Conservation (phyloP, 2,797 vertebrate species). For the Chelmon rostratus region DNA sequence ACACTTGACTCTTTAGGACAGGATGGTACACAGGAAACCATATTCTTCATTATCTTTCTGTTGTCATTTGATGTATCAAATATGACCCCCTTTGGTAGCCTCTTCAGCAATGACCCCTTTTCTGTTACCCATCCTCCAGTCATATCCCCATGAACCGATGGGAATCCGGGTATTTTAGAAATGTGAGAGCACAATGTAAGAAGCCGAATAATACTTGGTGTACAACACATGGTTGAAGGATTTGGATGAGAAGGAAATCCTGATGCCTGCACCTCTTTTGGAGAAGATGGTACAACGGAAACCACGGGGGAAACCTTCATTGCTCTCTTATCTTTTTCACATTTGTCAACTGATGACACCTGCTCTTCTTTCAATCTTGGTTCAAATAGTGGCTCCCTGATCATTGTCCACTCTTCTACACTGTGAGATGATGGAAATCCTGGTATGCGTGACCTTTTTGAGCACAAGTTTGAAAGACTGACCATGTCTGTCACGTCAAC, state of each 20-base stretch:
- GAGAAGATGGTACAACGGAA: slow-evolving; percentile 65
- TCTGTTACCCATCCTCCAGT: slow-evolving; percentile 48
- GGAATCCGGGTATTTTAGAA: slow-evolving; percentile 71
- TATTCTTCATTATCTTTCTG: slow-evolving; percentile 30
- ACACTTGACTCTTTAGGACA: slow-evolving; percentile 69
- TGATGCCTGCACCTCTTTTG: slow-evolving; percentile 43
- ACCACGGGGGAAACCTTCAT: slow-evolving; percentile 56
- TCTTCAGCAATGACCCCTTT: slow-evolving; percentile 32
- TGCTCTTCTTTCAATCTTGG: slow-evolving; percentile 37
- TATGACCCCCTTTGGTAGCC: slow-evolving; percentile 32
- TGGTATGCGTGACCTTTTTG: slow-evolving; percentile 60
- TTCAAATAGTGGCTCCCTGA: slow-evolving; percentile 48
- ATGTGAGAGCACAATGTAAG: slow-evolving; percentile 43
- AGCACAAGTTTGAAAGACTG: slow-evolving; percentile 41
- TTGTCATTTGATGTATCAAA: slow-evolving; percentile 27
- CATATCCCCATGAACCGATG: slow-evolving; percentile 42
- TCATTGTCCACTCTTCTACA: slow-evolving; percentile 58
- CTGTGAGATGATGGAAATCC: slow-evolving; percentile 61
- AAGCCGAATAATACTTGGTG: slow-evolving; percentile 51
- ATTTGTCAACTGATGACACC: slow-evolving; percentile 2
- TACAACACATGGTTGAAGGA: slow-evolving; percentile 20
- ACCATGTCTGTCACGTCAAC: slow-evolving; percentile 50
- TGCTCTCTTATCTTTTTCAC: slow-evolving; percentile 34
- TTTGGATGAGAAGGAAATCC: slow-evolving; percentile 69
- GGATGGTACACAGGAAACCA: slow-evolving; percentile 58